Conservation (phyloP, 2,113 vertebrate genomes). For the Triplophysa dalaica region DNA sequence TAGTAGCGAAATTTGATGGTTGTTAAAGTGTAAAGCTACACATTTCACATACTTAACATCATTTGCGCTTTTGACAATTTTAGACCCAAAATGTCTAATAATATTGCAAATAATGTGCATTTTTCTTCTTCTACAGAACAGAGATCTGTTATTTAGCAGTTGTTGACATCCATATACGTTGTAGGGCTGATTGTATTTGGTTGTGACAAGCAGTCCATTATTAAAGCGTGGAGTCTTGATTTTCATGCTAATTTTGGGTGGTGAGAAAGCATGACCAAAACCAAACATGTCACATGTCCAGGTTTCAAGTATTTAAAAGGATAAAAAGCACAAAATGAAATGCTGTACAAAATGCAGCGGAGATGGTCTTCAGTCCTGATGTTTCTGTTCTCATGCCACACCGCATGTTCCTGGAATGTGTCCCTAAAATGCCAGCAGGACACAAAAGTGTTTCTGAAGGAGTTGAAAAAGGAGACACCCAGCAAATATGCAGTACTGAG, state of each 20-base stretch:
- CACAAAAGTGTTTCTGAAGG: conserved; percentile 72
- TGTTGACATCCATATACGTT: neutral
- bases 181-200: neutral
- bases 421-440: conserved; percentile 74
- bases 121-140: neutral
- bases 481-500: conserved; percentile 79
- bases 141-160: neutral
- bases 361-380: neutral
- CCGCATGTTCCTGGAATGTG: conserved; percentile 53
- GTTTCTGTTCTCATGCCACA: conserved; percentile 13
- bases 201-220: neutral
- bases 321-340: conserved; percentile 12
- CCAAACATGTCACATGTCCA: conserved; percentile 41
- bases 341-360: conserved; percentile 60
- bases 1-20: too few relatives aligned
- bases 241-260: conserved; percentile 42
- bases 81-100: too few relatives aligned
- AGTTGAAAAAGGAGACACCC: conserved; percentile 74
- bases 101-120: too few relatives aligned
- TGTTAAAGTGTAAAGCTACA: too few relatives aligned
- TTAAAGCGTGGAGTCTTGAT: conserved; percentile 26
- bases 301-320: conserved; percentile 66
- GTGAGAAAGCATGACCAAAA: conserved; percentile 40
- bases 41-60: too few relatives aligned
- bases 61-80: too few relatives aligned